Conservation (phyloP, 2,113 vertebrate genomes). For the Protobothrops flavoviridis region DNA sequence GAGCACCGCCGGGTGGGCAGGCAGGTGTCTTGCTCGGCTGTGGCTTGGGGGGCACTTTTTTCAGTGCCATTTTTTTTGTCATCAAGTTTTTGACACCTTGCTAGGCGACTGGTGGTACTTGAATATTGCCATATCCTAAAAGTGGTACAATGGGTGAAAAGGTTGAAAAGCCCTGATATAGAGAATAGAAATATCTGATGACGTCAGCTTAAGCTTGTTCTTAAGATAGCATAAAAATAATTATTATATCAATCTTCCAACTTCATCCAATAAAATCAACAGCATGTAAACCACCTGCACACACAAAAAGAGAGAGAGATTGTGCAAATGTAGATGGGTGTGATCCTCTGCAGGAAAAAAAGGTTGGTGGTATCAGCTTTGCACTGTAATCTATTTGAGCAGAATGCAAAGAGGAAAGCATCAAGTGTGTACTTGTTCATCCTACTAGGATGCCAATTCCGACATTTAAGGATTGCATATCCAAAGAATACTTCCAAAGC, state of each 20-base stretch:
- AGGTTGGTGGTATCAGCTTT: background rate
- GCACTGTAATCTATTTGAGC: too few relatives aligned
- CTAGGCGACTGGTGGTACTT: too few relatives aligned
- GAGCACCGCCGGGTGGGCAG: too few relatives aligned
- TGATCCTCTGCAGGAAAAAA: background rate
- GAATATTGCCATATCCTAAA: too few relatives aligned
- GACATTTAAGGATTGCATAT: background rate
- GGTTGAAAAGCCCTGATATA: too few relatives aligned
- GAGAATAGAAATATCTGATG: background rate
- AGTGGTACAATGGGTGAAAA: too few relatives aligned
- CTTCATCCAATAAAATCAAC: background rate
- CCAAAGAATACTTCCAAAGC: background rate
- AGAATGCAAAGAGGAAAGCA: background rate
- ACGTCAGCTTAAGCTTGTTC: background rate
- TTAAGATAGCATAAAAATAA: background rate
- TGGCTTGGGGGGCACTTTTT: too few relatives aligned
- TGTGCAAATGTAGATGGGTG: background rate
- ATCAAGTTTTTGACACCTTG: too few relatives aligned
- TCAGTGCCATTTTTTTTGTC: too few relatives aligned
- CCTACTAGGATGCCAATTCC: background rate
- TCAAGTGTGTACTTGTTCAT: background rate
- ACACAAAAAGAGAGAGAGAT: background rate
- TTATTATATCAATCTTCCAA: background rate
- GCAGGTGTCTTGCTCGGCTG: too few relatives aligned
- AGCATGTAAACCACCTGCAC: background rate